Conservation (phyloP, 2,113 vertebrate genomes). For the Labeo catla region DNA sequence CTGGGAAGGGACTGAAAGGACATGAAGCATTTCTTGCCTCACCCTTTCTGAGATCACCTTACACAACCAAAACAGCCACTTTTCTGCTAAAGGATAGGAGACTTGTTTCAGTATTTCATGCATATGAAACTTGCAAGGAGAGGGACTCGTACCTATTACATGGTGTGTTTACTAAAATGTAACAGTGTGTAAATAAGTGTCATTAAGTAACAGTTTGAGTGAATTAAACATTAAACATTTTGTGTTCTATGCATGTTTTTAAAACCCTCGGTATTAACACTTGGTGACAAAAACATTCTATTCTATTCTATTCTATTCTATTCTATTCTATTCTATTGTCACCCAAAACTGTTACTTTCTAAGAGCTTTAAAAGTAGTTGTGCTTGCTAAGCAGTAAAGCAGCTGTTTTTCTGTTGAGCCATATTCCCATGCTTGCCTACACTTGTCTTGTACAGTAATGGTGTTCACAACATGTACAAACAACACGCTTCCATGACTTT, state of each 20-base stretch:
- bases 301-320: background rate
- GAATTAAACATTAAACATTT: background rate
- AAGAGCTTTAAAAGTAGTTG: background rate
- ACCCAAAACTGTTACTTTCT: background rate
- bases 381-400: background rate
- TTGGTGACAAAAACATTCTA: background rate
- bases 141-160: background rate
- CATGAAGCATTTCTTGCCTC: slow-evolving; percentile 45
- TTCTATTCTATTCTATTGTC: background rate
- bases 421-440: slow-evolving; percentile 45
- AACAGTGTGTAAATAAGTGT: background rate
- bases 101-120: background rate
- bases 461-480: background rate
- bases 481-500: slow-evolving; percentile 1
- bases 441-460: background rate
- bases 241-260: background rate
- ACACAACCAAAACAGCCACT: slow-evolving; percentile 42
- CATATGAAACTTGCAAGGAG: background rate
- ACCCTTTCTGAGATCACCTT: slow-evolving; percentile 58
- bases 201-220: background rate
- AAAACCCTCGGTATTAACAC: background rate
- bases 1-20: slow-evolving; percentile 5
- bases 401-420: slow-evolving; percentile 50
- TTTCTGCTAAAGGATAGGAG: background rate
- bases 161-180: background rate